phyloP scores from a whole-genome alignment of 2,113 vertebrate genomes.

The Rallus limicola region DNA sequence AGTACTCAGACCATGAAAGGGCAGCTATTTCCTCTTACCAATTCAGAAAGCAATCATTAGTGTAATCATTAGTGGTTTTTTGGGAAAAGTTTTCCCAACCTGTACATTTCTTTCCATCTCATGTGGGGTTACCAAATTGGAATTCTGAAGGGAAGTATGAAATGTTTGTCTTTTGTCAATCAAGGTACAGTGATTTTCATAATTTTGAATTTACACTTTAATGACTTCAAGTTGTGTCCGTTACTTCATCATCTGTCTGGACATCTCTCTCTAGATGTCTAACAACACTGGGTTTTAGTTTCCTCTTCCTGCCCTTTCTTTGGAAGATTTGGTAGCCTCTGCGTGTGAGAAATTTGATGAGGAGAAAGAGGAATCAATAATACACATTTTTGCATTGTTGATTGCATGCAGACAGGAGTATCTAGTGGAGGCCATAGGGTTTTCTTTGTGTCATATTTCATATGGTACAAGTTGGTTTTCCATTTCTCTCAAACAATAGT shows the following conservation, averaged over 20 bases:
- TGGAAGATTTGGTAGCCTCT: neutral
- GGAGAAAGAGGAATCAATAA: neutral
- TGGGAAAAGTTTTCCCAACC: neutral
- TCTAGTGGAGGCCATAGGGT: neutral
- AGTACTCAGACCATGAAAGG: neutral
- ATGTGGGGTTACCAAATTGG: neutral
- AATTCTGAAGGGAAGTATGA: neutral
- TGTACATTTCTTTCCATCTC: neutral
- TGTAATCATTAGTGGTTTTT: too few species aligned
- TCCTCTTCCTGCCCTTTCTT: neutral
- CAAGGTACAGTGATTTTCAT: neutral
- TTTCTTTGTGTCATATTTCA: neutral
- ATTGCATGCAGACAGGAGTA: neutral
- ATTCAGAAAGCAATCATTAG: neutral
- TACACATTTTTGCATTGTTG: accelerated
- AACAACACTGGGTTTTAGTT: accelerated
- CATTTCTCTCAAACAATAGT: neutral
- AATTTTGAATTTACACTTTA: neutral
- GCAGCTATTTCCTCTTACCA: neutral
- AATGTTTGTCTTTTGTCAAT: neutral
- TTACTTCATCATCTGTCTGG: neutral
- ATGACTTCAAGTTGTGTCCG: neutral
- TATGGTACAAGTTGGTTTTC: neutral
- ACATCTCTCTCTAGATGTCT: neutral
- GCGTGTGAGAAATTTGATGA: neutral